A percentile compares a stretch with the other conserved stretches of the same genome.
Evolutionary conservation across 2,888 invertebrate genomes (phyloP).

Genomic region (Zaprionus obscuricornis): DNA sequence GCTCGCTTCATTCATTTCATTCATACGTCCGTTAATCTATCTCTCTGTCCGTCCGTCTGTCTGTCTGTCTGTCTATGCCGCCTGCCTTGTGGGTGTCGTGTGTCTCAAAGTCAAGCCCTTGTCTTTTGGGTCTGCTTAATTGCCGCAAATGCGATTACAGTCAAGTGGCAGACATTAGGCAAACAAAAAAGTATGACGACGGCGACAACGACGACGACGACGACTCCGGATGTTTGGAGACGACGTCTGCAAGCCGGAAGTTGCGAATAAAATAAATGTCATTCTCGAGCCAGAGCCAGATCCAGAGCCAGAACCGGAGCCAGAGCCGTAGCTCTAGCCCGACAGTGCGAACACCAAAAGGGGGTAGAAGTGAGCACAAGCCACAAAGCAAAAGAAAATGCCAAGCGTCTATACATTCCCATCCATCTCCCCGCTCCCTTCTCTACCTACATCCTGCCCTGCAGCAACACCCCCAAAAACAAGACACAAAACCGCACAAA

Average conservation of each 20-base stretch:
- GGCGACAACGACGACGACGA: too few relatives aligned
- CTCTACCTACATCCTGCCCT: neutral
- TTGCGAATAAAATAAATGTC: constrained; percentile 77
- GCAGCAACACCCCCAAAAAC: constrained; percentile 2
- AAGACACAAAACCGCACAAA: constrained; percentile 64
- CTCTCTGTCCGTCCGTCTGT: neutral
- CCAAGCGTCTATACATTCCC: too few relatives aligned
- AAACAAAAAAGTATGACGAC: constrained; percentile 74
- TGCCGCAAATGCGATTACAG: constrained; percentile 82
- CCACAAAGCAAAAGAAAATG: too few relatives aligned
- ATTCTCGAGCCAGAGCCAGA: constrained; percentile 44
- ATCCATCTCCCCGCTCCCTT: constrained; percentile 1
- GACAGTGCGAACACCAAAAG: too few relatives aligned
- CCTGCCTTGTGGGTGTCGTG: neutral
- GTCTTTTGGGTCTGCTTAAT: constrained; percentile 77
- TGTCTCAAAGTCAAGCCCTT: constrained; percentile 67
- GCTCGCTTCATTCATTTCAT: too few relatives aligned
- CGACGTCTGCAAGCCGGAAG: constrained; percentile 69
- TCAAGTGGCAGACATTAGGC: constrained; percentile 80
- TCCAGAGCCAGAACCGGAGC: constrained; percentile 7
- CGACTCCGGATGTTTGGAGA: constrained; percentile 65
- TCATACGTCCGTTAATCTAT: neutral
- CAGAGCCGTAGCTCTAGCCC: constrained; percentile 1
- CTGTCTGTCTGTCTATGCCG: neutral
- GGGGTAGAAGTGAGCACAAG: too few relatives aligned